Evolutionary conservation across 1,140 invertebrate genomes (phyloP).

Genomic region (Dendrolimus punctatus): DNA sequence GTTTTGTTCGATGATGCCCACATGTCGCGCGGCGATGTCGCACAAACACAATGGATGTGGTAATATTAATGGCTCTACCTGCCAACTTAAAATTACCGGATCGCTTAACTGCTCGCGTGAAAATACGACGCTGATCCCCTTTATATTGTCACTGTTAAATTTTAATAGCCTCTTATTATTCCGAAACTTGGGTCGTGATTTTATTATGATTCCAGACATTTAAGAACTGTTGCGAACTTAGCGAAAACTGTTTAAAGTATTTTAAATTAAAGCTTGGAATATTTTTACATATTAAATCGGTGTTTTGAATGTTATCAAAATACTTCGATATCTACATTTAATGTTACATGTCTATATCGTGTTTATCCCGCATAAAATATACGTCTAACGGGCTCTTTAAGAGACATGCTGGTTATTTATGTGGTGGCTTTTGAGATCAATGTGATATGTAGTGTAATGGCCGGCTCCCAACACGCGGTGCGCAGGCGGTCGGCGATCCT

Average conservation of each 20-base stretch:
- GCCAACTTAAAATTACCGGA: not conserved
- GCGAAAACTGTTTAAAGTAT: too few relatives aligned
- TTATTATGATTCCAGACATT: too few relatives aligned
- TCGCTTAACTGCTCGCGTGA: too few relatives aligned
- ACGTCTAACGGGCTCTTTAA: constrained; percentile 6
- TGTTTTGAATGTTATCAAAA: not conserved
- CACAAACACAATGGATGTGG: constrained; percentile 30
- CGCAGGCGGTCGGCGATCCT: constrained; percentile 13
- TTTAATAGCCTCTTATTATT: too few relatives aligned
- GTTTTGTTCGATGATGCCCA: constrained; percentile 40
- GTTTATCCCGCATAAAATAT: constrained; percentile 6
- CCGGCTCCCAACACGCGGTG: constrained; percentile 15
- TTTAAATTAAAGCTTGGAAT: too few relatives aligned
- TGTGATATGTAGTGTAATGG: constrained; percentile 13
- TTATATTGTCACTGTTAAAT: too few relatives aligned
- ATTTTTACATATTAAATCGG: not conserved
- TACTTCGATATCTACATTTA: not conserved
- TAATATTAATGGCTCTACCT: constrained; percentile 12
- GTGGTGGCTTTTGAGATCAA: constrained; percentile 6
- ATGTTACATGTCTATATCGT: too few relatives aligned
- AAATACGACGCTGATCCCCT: too few relatives aligned
- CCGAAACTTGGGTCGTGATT: too few relatives aligned
- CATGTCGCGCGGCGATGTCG: constrained; percentile 30
- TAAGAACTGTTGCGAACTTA: too few relatives aligned
- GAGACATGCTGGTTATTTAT: constrained; percentile 10